Evolutionary conservation across 53 echinoderm and acorn worm genomes (phyloP), one percentile per base, ranked within the genome.

Genomic region (Antedon mediterranea): DNA sequence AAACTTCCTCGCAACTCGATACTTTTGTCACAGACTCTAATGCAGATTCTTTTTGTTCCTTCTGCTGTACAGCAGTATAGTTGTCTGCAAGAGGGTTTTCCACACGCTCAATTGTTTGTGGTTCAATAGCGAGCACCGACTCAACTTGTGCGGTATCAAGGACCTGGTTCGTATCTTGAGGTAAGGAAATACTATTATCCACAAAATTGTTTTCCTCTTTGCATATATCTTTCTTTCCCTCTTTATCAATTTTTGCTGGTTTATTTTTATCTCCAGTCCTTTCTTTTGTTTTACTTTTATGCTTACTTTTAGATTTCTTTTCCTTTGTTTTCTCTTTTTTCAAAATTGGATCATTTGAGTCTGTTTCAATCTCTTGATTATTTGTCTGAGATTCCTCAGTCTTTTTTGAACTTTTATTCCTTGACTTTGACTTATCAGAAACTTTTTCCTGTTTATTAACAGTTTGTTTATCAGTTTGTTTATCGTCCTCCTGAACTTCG

Each of bases 401-500:
- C 57, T 57, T 57, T 57, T 57, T 57, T 57, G 57, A 57, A 57
- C 57, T 57, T 57, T 57, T 57, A 57, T 57, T 57, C 20, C 20
- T 57, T 3, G 57, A 57, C 57, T 57, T 57, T 2, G 57, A 18
- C 20, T 57, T 57, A 15, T 57, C 57, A 57, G 20, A 6, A 18
- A 57, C 14, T 18, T 57, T 57, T 57, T 57, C 57, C 23, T 57
- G 57, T 57, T 57, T 57, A 57, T 18, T 57, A 57, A 57, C 57
- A 57, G 57, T 57, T 57, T 57, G 57, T 57, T 57, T 57, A 57
- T 57, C 57, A 57, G 20, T 79, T 71, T 30, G 29, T 71, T 78
- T 82, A 77, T 78, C 79, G 33, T 86, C 93, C 71, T 85, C 85
- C n/a, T 87, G 81, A 43, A 81, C 78, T 72, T 87, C 89, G 20